Percentiles rank a stretch among this genome's conserved stretches.
Evolutionary conservation across 2,797 vertebrate genomes (phyloP).

Genomic region (Moxostoma hubbsi): DNA sequence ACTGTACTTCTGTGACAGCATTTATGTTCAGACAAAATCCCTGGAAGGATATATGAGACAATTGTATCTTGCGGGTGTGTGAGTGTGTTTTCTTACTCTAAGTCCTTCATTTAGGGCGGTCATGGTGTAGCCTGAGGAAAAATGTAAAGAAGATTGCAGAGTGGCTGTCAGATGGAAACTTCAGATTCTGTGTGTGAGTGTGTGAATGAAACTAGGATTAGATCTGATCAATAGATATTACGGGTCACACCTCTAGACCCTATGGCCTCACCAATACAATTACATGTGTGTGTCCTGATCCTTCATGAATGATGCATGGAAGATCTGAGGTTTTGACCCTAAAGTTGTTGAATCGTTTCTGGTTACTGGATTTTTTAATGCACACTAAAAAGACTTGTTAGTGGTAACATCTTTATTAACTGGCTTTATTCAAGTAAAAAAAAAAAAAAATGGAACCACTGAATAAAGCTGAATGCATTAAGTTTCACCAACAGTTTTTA

Average conservation of each 20-base stretch:
- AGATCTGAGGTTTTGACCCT: no score
- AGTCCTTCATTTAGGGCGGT: conserved; percentile 15
- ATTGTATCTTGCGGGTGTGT: conserved; percentile 19
- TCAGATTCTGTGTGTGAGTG: conserved; percentile 14
- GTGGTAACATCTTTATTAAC: no score
- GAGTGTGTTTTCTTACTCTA: not conserved
- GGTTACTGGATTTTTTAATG: no score
- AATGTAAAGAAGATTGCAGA: not conserved
- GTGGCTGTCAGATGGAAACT: not conserved
- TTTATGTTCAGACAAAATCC: conserved; percentile 3
- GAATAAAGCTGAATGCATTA: no score
- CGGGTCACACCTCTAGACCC: conserved; percentile 25
- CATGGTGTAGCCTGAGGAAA: conserved; percentile 14
- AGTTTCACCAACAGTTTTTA: no score
- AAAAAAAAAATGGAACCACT: no score
- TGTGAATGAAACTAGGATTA: conserved; percentile 33
- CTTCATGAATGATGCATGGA: no score
- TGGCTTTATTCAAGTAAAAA: no score
- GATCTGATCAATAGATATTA: conserved; percentile 28
- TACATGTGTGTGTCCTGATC: conserved; percentile 7
- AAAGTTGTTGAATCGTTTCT: no score
- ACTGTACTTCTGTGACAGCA: conserved; percentile 3
- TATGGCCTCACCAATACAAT: conserved; percentile 34
- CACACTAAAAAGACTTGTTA: no score
- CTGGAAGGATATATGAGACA: conserved; percentile 11